Conservation (phyloP, 92 coral and sea anemone genomes). For the Heteractis magnifica region DNA sequence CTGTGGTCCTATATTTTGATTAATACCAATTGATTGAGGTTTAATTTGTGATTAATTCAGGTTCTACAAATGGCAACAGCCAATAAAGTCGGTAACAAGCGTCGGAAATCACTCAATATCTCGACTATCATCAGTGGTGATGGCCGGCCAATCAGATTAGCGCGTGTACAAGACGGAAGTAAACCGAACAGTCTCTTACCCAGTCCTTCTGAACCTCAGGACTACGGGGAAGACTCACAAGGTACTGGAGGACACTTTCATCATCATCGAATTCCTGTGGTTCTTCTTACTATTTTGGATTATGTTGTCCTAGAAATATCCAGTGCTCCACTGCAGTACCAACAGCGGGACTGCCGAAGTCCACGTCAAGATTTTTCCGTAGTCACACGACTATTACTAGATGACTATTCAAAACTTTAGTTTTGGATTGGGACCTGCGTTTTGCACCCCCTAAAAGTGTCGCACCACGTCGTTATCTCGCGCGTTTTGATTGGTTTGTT, state of each 20-base stretch:
- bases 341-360: too few relatives aligned
- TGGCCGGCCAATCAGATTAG: slow-evolving; percentile 84
- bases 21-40: too few relatives aligned
- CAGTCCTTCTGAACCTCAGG: slow-evolving; percentile 50
- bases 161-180: slow-evolving; percentile 70
- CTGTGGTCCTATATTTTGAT: too few relatives aligned
- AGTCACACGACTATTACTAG: too few relatives aligned
- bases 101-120: slow-evolving; percentile 80
- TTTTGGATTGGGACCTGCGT: too few relatives aligned
- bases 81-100: slow-evolving; percentile 55
- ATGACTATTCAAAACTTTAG: too few relatives aligned
- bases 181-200: slow-evolving; percentile 47
- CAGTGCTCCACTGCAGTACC: too few relatives aligned
- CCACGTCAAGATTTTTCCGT: too few relatives aligned
- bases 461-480: too few relatives aligned
- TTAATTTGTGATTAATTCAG: slow-evolving; percentile 21
- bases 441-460: too few relatives aligned
- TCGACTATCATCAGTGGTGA: slow-evolving; percentile 89
- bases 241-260: slow-evolving; percentile 14
- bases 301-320: neutral
- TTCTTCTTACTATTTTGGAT: neutral
- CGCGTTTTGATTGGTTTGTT: neutral
- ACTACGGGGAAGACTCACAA: slow-evolving; percentile 40
- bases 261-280: neutral
- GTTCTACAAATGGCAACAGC: slow-evolving; percentile 78